Conservation (phyloP, 2,888 invertebrate genomes). For the Rhimphoctona megacephalus region DNA sequence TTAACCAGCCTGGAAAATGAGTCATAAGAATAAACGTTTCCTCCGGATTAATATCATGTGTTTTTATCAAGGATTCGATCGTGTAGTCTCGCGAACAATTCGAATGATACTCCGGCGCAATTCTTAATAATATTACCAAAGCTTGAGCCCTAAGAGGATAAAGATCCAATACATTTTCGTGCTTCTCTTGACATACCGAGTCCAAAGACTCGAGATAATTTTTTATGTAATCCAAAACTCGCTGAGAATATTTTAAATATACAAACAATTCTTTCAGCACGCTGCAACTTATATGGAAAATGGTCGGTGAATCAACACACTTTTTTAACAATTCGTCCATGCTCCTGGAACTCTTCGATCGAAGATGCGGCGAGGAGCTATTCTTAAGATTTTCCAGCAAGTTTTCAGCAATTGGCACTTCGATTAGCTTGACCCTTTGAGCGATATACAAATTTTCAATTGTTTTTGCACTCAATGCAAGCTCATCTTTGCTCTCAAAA, state of each 20-base stretch:
- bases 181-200: slow-evolving; percentile 64
- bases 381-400: slow-evolving; percentile 66
- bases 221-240: slow-evolving; percentile 74
- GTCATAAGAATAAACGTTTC: slow-evolving; percentile 75
- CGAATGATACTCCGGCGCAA: slow-evolving; percentile 75
- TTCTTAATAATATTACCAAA: slow-evolving; percentile 76
- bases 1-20: slow-evolving; percentile 79
- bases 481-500: slow-evolving; percentile 65
- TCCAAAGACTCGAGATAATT: slow-evolving; percentile 69
- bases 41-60: slow-evolving; percentile 71
- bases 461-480: slow-evolving; percentile 65
- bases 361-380: not conserved
- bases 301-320: slow-evolving; percentile 69
- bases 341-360: slow-evolving; percentile 18
- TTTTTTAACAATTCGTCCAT: slow-evolving; percentile 70
- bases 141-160: slow-evolving; percentile 78
- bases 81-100: slow-evolving; percentile 71
- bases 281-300: slow-evolving; percentile 75
- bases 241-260: slow-evolving; percentile 71
- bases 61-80: slow-evolving; percentile 70
- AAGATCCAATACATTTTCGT: slow-evolving; percentile 76
- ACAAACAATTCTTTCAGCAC: slow-evolving; percentile 76
- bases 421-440: slow-evolving; percentile 75
- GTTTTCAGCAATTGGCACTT: slow-evolving; percentile 75
- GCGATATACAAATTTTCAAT: slow-evolving; percentile 75